A percentile compares a stretch with the other conserved stretches of the same genome.
phyloP scores from a whole-genome alignment of 2,888 invertebrate genomes.

The Aphodius granarius region DNA sequence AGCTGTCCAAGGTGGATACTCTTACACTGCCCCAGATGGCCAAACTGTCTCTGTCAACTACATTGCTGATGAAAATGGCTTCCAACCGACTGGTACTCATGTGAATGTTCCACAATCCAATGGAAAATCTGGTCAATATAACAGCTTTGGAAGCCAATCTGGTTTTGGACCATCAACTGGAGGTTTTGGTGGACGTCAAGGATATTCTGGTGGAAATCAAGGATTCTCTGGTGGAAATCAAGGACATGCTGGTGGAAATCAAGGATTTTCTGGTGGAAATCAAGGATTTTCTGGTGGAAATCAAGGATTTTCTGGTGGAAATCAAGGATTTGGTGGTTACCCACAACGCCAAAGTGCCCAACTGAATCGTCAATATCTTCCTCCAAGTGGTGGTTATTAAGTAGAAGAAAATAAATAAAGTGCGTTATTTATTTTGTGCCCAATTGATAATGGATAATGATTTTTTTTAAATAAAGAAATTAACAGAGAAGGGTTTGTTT shows the following conservation, averaged over 20 bases:
- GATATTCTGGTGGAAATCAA: background rate
- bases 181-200: background rate
- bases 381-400: background rate
- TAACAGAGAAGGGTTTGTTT: background rate
- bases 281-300: background rate
- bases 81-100: constrained; percentile 39
- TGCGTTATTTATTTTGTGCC: background rate
- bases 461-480: background rate
- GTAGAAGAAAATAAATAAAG: background rate
- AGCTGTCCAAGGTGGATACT: constrained; percentile 55
- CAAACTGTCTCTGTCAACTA: constrained; percentile 55
- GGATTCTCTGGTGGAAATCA: background rate
- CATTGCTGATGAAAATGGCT: constrained; percentile 57
- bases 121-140: background rate
- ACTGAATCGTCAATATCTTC: background rate
- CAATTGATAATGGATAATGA: background rate
- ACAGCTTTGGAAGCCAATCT: constrained; percentile 15
- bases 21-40: constrained; percentile 56
- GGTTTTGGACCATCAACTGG: constrained; percentile 38
- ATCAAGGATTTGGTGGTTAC: background rate
- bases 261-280: background rate
- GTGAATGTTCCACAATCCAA: constrained; percentile 14
- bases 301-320: background rate
- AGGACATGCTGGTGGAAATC: background rate
- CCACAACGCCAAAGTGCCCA: background rate